Conservation (phyloP, 2,888 invertebrate species). For the Choristoneura rosaceana region DNA sequence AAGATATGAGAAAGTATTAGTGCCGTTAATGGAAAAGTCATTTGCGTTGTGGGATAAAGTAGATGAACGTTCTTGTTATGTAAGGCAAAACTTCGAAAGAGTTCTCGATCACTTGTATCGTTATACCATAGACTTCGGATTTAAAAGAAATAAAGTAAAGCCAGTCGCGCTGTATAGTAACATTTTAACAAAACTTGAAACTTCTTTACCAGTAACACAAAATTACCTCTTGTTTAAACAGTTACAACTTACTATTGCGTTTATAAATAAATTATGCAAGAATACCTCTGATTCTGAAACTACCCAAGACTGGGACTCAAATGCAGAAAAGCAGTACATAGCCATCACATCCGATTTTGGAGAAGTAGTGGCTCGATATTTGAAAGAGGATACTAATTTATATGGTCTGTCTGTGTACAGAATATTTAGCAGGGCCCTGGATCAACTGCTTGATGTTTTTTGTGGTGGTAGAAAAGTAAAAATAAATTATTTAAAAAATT, state of each 20-base stretch:
- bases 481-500: constrained; percentile 12
- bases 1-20: constrained; percentile 51
- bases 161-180: constrained; percentile 12
- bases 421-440: constrained; percentile 4
- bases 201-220: constrained; percentile 13
- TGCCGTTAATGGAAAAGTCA: constrained; percentile 52
- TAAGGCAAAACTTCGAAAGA: constrained; percentile 15
- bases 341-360: constrained; percentile 13
- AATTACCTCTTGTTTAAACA: constrained; percentile 24
- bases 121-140: not conserved
- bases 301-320: not conserved
- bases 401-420: constrained; percentile 21
- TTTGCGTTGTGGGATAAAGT: constrained; percentile 49
- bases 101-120: constrained; percentile 9
- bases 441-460: not conserved
- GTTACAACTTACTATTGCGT: constrained; percentile 20
- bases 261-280: constrained; percentile 15
- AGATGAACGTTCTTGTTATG: constrained; percentile 27
- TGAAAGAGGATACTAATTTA: constrained; percentile 22
- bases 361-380: constrained; percentile 14
- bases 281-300: constrained; percentile 3
- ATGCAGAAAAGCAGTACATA: constrained; percentile 11
- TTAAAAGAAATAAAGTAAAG: constrained; percentile 26
- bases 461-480: not conserved
- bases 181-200: constrained; percentile 18